These are phyloP conservation scores for Amblyjoppa fuscipennis DNA, from an alignment of 2,888 invertebrate species.

Conservation along the genomic window DNA sequence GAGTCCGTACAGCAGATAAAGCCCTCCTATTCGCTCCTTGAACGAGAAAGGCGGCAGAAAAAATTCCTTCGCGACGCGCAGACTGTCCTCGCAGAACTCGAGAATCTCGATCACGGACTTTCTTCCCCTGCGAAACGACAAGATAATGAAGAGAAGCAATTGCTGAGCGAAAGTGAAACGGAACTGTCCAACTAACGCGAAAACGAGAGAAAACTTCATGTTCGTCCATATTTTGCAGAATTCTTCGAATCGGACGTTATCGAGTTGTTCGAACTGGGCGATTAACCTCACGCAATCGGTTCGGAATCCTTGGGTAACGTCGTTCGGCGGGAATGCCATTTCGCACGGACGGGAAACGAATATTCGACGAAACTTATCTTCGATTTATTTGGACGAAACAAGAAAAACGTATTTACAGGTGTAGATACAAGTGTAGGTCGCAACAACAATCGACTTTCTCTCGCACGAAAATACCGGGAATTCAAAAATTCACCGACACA, in stretches of 20 bases:
- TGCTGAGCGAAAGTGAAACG: not conserved
- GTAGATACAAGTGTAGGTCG: too few species aligned
- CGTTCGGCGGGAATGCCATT: constrained; percentile 34
- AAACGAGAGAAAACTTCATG: constrained; percentile 81
- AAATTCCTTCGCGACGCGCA: constrained; percentile 79
- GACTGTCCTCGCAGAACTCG: constrained; percentile 81
- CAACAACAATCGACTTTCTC: too few species aligned
- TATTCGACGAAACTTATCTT: not conserved
- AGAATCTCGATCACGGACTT: constrained; percentile 75
- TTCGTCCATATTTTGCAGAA: constrained; percentile 80
- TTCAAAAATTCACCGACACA: too few species aligned
- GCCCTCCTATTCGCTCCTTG: constrained; percentile 79
- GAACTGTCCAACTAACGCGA: constrained; percentile 74
- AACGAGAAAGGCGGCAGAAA: constrained; percentile 74
- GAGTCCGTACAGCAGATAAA: constrained; percentile 81
- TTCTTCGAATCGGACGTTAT: constrained; percentile 78
- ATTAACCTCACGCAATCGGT: constrained; percentile 79
- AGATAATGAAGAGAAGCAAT: not conserved
- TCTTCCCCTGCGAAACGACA: constrained; percentile 72
- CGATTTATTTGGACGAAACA: not conserved
- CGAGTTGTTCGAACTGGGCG: constrained; percentile 73
- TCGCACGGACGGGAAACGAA: not conserved
- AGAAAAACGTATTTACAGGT: not conserved
- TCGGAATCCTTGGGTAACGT: constrained; percentile 76
- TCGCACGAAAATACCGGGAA: too few species aligned